Percentiles rank a stretch among this genome's conserved stretches.
Evolutionary conservation across 2,797 vertebrate genomes (phyloP).

Genomic region (Austrolebias charrua): DNA sequence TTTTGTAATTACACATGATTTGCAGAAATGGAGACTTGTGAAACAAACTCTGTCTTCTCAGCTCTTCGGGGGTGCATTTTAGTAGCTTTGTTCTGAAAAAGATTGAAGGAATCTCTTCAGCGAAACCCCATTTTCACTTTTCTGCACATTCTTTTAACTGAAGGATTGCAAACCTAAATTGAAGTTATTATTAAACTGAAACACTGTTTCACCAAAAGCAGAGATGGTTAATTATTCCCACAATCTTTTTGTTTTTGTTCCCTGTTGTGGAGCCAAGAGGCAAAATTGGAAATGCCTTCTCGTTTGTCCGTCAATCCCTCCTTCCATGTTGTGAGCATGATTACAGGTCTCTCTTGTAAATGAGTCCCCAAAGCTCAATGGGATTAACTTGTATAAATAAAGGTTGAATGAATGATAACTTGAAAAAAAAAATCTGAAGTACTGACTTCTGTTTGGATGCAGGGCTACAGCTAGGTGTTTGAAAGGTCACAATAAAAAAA

Average conservation of each 20-base stretch:
- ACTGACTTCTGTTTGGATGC: too few species aligned
- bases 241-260: conserved; percentile 12
- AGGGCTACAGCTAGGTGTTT: too few species aligned
- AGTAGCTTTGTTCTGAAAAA: conserved; percentile 9
- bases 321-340: too few species aligned
- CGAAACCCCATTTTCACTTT: neutral
- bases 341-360: too few species aligned
- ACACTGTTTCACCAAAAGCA: neutral
- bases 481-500: too few species aligned
- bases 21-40: conserved; percentile 43
- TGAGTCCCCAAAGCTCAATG: too few species aligned
- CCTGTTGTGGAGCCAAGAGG: too few species aligned
- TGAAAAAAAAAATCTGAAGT: too few species aligned
- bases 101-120: neutral
- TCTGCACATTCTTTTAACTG: neutral
- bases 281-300: too few species aligned
- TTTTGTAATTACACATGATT: conserved; percentile 62
- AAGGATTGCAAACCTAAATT: conserved; percentile 6
- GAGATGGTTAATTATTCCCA: conserved; percentile 11
- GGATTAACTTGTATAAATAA: too few species aligned
- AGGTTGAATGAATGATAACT: too few species aligned
- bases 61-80: conserved; percentile 8
- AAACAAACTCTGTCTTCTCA: conserved; percentile 17
- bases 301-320: too few species aligned
- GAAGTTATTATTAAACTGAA: neutral